Evolutionary conservation across 2,888 invertebrate genomes (phyloP).

Genomic region (Miltochrista miniata): DNA sequence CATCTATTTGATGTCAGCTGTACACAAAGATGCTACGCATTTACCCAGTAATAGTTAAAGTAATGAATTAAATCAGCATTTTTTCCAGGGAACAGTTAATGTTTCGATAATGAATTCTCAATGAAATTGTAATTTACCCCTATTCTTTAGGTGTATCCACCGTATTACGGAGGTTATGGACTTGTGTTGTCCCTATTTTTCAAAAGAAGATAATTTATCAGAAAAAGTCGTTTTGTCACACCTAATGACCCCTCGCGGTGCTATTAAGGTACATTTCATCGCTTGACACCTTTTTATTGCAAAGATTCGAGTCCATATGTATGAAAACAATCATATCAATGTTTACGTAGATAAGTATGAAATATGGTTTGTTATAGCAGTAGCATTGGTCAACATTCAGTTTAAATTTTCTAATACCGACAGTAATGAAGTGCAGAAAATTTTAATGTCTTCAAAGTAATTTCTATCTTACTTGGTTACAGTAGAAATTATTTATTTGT

Average conservation of each 20-base stretch:
- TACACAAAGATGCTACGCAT: slow-evolving; percentile 82
- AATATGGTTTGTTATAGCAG: slow-evolving; percentile 43
- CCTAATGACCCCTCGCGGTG: slow-evolving; percentile 74
- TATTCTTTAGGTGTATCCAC: slow-evolving; percentile 72
- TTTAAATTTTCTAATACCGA: slow-evolving; percentile 21
- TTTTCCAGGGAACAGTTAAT: slow-evolving; percentile 49
- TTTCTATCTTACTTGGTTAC: too few species aligned
- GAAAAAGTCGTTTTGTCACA: slow-evolving; percentile 66
- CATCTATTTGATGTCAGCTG: slow-evolving; percentile 80
- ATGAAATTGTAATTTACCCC: slow-evolving; percentile 48
- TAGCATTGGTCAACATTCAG: slow-evolving; percentile 34
- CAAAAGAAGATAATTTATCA: slow-evolving; percentile 69
- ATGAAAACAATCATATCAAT: slow-evolving; percentile 68
- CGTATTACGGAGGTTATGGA: slow-evolving; percentile 79
- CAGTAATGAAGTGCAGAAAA: slow-evolving; percentile 6
- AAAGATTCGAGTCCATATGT: slow-evolving; percentile 45
- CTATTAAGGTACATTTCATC: slow-evolving; percentile 65
- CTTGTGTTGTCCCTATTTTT: slow-evolving; percentile 71
- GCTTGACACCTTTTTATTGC: slow-evolving; percentile 38
- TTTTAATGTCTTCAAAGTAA: not conserved
- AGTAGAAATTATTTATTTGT: too few species aligned
- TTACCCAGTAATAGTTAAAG: slow-evolving; percentile 56
- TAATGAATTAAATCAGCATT: slow-evolving; percentile 76
- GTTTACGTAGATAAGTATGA: slow-evolving; percentile 65
- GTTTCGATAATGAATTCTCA: slow-evolving; percentile 41